Base-by-base conservation (phyloP, 2,797 vertebrate species). In the Gallinago stenura region DNA sequence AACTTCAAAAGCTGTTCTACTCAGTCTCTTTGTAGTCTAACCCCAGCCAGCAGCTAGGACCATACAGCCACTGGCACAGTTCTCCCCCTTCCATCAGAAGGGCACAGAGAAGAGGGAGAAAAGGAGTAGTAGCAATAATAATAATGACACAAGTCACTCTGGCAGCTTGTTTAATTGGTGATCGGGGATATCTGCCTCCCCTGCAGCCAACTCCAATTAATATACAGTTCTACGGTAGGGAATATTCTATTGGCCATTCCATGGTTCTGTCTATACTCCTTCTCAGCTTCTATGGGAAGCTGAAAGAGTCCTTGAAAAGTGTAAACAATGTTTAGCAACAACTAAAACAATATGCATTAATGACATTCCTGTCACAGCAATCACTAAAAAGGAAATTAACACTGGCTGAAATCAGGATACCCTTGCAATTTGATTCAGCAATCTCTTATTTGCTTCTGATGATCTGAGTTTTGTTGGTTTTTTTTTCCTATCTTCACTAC, bases 401-500 rank as follows among this genome's bases (percentile, higher is more conserved):
- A 41, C 37, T 19, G 26, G 17, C 37, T 30, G 37, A 62, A 41
- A 14, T 28, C 39, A 31, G 39, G 39, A 31, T 13, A 31, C 25
- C 13, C 10, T 69, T 66, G 21, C 41, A 64, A 2, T 93, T 90
- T 89, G 65, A 51, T 51, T 92, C 46, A 56, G 31, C 43, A 92
- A 57, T 87, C 86, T 80, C 85, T 77, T 80, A 20, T 64, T 95
- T 81, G 56, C 77, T 90, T 96, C 79, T 93, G 46, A 48, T 81
- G 21, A 33, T 62, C 16, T 35, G 68, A n/a, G 45, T 71, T 91
- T 89, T 87, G 12, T 50, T 53, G 45, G 41, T 18, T 43, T 81
- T 92, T 93, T 68, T 97, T 95, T 96, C 15, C 62, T 94, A 93
- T 94, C 90, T 62, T 96, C 45, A 54, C 43, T 83, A 39, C 79